A percentile compares a stretch with the other conserved stretches of the same genome.
Evolutionary conservation across 2,797 vertebrate species (phyloP).

Genomic region (Alouatta caraya): DNA sequence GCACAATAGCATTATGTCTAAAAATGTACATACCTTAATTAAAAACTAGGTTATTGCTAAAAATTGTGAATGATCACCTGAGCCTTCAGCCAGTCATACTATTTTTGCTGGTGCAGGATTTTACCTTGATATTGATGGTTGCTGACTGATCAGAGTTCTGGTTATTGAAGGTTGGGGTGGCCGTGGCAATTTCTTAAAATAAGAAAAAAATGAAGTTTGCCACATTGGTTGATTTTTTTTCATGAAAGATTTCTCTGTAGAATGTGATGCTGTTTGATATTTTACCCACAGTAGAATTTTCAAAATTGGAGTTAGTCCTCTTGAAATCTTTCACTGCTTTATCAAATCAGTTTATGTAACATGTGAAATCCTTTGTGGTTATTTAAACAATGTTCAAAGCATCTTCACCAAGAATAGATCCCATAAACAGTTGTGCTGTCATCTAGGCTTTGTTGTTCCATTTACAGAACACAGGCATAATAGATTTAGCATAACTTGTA

Average conservation of each 20-base stretch:
- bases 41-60: neutral
- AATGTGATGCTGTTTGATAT: neutral
- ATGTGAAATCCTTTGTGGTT: neutral
- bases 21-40: neutral
- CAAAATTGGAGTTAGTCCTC: neutral
- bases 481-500: neutral
- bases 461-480: neutral
- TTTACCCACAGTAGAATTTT: neutral
- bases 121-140: neutral
- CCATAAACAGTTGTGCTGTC: neutral
- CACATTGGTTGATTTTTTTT: neutral
- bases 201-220: neutral
- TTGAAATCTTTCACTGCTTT: neutral
- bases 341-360: neutral
- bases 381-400: neutral
- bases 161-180: neutral
- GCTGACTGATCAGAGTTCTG: neutral
- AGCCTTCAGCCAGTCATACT: neutral
- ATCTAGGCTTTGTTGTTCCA: neutral
- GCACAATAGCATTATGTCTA: neutral
- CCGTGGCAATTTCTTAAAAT: neutral
- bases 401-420: neutral
- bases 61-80: neutral
- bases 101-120: no score
- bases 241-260: neutral